Base-by-base conservation (phyloP, 2,888 invertebrate species). In the Watsonalla cultraria region DNA sequence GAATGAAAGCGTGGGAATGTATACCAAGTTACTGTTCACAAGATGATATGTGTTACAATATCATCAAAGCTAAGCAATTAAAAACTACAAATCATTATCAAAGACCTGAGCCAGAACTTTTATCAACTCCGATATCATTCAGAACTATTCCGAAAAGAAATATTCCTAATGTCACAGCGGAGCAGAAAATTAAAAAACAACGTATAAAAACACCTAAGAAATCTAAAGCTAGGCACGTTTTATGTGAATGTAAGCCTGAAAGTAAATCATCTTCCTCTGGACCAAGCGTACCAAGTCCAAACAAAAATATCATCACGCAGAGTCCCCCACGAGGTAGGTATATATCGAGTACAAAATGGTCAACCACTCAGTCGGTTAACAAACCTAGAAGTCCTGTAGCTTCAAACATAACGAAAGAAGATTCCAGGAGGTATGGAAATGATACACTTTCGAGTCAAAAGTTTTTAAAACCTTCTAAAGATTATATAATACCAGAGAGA, bases 1-100 rank as follows among this genome's bases (percentile, higher is more conserved):
- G 46, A 9, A 42, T 66, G 33, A 61, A 74, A 51, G 14, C 5
- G 7, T 62, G 61, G 52, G 57, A 55, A 42, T 64, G 67, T 58
- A 59, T 60, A 42, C 53, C 60, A 14, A 60, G 54, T 39, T 57
- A 35, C 50, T 71, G 68, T 55, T 37, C n/a, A 34, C 13, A 33
- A 13, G 47, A 34, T 7, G n/a, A 47, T 34, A n/a, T 34, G 13
- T 33, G 13, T 6, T 5, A 47, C 34, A 11, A 47, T 13, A n/a
- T 33, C 6, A 4, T 8, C 0, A 47, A 35, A 8, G 34, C 13
- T 7, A n/a, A 13, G 1, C 6, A 13, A 47, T 7, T 24, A 8
- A 24, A 42, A 42, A 42, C 5, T 2, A 42, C 9, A 11, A 8
- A 11, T 42, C 11, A 24, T 24, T 24, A 42, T 42, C 11, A 42